Evolutionary conservation across 2,888 invertebrate genomes (phyloP), one percentile per base, ranked within the genome.

Genomic region (Caenorhabditis plicata): DNA sequence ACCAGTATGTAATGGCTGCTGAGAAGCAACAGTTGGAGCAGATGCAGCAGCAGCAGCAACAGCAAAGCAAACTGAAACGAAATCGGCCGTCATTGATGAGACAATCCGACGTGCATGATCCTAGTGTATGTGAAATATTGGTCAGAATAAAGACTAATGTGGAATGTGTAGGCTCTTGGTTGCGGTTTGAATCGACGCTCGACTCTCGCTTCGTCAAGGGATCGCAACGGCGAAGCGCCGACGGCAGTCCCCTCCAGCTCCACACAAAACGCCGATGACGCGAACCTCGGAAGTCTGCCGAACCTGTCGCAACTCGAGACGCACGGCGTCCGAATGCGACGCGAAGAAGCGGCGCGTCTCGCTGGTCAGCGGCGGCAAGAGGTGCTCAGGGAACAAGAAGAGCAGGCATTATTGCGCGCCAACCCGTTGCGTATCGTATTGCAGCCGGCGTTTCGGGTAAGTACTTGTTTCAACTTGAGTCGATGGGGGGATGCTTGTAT

Each of bases 391-490:
- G 89, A 91, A 85, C 87, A 88, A 80, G 91, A 93, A 83, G 91
- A 92, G 84, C 87, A 89, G 71, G 93, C 94, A 84, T 88, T 91
- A 83, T 88, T 92, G 76, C 87, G 91, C 83, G 91, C 91, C 81
- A 94, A 94, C 86, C 94, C 94, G 80, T 87, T 95, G 80, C 88
- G 94, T 80, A 93, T 92, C 85, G 87, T 95, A 84, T 89, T 91
- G 87, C 92, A 92, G 89, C 94, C 94, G 81, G 90, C 91, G 87
- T 90, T 94, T 78, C 91, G 92, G 90, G 93, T 93, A 85, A 85
- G 85, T 82, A n/a, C n/a, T n/a, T n/a, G n/a, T n/a, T n/a, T n/a
- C n/a, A n/a, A n/a, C n/a, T n/a, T n/a, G 22, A 8, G n/a, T 22
- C 29, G 13, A 32, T 47, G 9, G 17, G 11, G 5, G 33, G 5